Evolutionary conservation across 2,888 invertebrate genomes (phyloP).

Genomic region (Agrypnus murinus): DNA sequence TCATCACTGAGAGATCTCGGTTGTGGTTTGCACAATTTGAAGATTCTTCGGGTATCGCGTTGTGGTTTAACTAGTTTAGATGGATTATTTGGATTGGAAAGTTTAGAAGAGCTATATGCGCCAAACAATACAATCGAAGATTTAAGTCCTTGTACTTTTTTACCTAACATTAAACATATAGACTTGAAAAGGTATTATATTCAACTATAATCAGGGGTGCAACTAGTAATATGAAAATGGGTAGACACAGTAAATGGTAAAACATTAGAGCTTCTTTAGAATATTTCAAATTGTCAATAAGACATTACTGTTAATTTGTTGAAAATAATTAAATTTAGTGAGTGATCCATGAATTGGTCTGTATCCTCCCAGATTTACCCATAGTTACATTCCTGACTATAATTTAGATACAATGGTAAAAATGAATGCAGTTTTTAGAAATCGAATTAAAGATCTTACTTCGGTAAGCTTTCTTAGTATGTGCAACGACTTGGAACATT

Average conservation of each 20-base stretch:
- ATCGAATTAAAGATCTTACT: constrained; percentile 63
- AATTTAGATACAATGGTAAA: constrained; percentile 35
- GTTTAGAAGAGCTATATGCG: constrained; percentile 77
- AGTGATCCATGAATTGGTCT: too few relatives aligned
- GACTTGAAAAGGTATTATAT: constrained; percentile 69
- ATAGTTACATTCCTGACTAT: too few relatives aligned
- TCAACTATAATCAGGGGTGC: too few relatives aligned
- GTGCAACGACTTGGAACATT: constrained; percentile 65
- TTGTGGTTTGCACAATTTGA: constrained; percentile 76
- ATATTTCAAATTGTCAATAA: too few relatives aligned
- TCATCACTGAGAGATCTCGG: constrained; percentile 81
- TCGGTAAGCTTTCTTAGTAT: constrained; percentile 66
- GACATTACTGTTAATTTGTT: too few relatives aligned
- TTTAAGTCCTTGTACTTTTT: constrained; percentile 76
- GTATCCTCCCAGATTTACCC: too few relatives aligned
- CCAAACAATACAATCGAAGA: constrained; percentile 78
- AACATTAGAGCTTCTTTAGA: too few relatives aligned
- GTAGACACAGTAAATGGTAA: too few relatives aligned
- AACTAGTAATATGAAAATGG: too few relatives aligned
- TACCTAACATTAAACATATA: constrained; percentile 71
- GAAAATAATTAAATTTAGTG: too few relatives aligned
- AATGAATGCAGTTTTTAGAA: constrained; percentile 60
- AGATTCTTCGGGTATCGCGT: constrained; percentile 76
- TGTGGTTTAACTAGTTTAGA: constrained; percentile 80
- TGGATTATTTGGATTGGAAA: constrained; percentile 79